Conservation (phyloP, 1,140 invertebrate genomes). For the Dendroctonus valens region DNA sequence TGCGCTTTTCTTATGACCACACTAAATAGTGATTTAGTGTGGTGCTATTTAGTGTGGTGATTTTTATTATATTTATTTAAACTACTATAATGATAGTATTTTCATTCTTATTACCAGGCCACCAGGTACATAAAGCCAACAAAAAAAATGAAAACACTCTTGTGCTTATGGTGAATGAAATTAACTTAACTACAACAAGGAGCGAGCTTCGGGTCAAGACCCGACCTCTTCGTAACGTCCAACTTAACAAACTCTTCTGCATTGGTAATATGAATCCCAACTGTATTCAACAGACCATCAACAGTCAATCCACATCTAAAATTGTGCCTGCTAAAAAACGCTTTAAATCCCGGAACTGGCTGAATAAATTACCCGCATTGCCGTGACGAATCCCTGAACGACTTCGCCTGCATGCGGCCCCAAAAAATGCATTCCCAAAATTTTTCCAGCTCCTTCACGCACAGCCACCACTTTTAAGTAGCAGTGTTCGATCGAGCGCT, state of each 20-base stretch:
- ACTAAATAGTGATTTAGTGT: too few species aligned
- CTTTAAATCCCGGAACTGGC: background rate
- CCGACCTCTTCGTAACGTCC: constrained; percentile 77
- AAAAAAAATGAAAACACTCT: too few species aligned
- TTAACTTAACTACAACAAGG: constrained; percentile 74
- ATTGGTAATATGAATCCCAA: constrained; percentile 95
- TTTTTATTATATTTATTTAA: too few species aligned
- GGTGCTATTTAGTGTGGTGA: too few species aligned
- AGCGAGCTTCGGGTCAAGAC: constrained; percentile 76
- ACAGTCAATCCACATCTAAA: constrained; percentile 84
- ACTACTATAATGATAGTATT: too few species aligned
- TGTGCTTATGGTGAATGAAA: too few species aligned
- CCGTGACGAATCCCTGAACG: constrained; percentile 91
- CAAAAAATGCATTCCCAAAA: constrained; percentile 93
- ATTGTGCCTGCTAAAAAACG: constrained; percentile 23
- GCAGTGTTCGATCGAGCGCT: constrained; percentile 73
- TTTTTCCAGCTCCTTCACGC: constrained; percentile 65
- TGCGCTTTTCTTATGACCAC: too few species aligned
- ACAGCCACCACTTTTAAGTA: constrained; percentile 77
- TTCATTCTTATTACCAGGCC: too few species aligned
- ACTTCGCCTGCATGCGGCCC: constrained; percentile 96
- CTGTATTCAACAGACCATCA: constrained; percentile 80
- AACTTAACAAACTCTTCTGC: constrained; percentile 87
- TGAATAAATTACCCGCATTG: constrained; percentile 67
- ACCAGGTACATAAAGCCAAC: too few species aligned